Conservation (phyloP, 2,888 invertebrate species). For the Lutraria lutraria region DNA sequence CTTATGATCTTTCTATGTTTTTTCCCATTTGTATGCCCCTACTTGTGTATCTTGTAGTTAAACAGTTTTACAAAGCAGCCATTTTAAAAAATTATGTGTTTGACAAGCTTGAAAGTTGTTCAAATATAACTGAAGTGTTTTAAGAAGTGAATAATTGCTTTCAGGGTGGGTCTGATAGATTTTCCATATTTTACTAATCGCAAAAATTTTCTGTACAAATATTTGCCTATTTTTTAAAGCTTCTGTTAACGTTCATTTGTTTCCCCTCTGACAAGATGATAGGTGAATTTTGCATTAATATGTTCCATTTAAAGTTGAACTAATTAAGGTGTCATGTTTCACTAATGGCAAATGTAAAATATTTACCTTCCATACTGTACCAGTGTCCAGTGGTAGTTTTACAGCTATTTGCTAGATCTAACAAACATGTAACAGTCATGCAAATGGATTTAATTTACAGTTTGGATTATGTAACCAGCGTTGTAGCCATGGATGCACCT, state of each 20-base stretch:
- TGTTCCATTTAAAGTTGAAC: neutral
- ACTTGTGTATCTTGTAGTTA: neutral
- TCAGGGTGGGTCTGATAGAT: neutral
- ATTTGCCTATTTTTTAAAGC: neutral
- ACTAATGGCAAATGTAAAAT: no score
- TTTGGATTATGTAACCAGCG: no score
- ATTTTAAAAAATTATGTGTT: neutral
- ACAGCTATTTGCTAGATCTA: no score
- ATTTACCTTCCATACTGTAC: no score
- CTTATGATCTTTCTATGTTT: neutral
- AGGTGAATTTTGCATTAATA: neutral
- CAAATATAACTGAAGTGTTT: neutral
- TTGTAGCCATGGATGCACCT: no score
- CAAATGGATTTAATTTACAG: no score
- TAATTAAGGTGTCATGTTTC: no score
- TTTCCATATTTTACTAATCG: neutral
- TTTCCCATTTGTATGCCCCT: neutral
- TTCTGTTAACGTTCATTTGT: neutral
- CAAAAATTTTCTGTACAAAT: neutral
- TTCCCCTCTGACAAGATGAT: neutral
- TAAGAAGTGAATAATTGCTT: neutral
- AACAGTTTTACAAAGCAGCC: neutral
- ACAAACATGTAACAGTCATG: no score
- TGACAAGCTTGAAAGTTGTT: neutral
- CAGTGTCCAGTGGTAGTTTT: no score